These are phyloP conservation scores for Camponotus vicinus DNA, from an alignment of 1,140 invertebrate genomes.

Conservation along the genomic window DNA sequence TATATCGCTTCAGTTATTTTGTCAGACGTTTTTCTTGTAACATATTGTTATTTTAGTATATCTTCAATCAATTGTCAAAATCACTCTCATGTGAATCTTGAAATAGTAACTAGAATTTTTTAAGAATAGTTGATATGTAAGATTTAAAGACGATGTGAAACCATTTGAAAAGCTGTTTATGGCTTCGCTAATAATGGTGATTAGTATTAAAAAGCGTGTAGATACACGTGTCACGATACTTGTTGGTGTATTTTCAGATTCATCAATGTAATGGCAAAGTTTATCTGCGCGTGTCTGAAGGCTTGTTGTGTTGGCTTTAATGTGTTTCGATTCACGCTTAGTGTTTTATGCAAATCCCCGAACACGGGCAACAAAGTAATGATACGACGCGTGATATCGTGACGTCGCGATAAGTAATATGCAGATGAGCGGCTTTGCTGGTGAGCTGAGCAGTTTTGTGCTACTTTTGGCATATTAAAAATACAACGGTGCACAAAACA, in stretches of 20 bases:
- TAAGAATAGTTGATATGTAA: too few relatives aligned
- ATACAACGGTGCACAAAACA: neutral
- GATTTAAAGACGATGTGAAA: too few relatives aligned
- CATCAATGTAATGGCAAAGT: slow-evolving; percentile 25
- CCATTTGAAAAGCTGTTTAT: neutral
- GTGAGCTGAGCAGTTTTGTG: neutral
- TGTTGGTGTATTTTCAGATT: slow-evolving; percentile 68
- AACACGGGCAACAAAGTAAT: slow-evolving; percentile 10
- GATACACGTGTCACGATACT: slow-evolving; percentile 72
- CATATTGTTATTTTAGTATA: too few relatives aligned
- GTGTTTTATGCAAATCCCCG: slow-evolving; percentile 41
- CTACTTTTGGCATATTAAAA: slow-evolving; percentile 8
- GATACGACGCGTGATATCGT: slow-evolving; percentile 28
- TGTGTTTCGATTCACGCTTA: slow-evolving; percentile 24
- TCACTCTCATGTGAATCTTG: too few relatives aligned
- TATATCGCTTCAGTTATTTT: too few relatives aligned
- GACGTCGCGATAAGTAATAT: slow-evolving; percentile 44
- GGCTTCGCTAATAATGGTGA: neutral
- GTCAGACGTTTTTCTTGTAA: too few relatives aligned
- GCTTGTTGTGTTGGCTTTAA: slow-evolving; percentile 62
- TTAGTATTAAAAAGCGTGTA: neutral
- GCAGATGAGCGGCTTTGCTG: slow-evolving; percentile 24
- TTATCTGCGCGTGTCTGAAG: slow-evolving; percentile 33
- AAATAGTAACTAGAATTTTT: too few relatives aligned
- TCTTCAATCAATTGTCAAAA: too few relatives aligned